phyloP scores from a whole-genome alignment of 2,888 invertebrate species.

The Mylabris sibirica region DNA sequence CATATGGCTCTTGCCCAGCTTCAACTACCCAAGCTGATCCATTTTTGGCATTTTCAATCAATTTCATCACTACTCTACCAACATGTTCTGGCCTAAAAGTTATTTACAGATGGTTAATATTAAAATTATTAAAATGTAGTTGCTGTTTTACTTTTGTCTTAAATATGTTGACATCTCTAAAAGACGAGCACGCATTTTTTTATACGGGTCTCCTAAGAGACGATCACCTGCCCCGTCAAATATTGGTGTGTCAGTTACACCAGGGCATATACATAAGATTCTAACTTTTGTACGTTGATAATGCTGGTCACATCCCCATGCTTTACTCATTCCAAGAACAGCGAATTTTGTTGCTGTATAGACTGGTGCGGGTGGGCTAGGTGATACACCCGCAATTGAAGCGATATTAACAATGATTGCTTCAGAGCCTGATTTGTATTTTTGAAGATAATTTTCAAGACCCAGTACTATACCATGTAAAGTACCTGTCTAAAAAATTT shows the following conservation, averaged over 20 bases:
- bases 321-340: constrained; percentile 50
- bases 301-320: constrained; percentile 49
- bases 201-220: constrained; percentile 10
- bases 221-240: neutral
- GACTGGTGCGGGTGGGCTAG: constrained; percentile 51
- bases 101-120: constrained; percentile 36
- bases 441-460: constrained; percentile 60
- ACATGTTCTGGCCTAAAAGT: constrained; percentile 30
- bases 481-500: constrained; percentile 59
- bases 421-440: constrained; percentile 61
- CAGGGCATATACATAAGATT: constrained; percentile 58
- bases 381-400: constrained; percentile 57
- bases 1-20: constrained; percentile 56
- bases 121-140: neutral
- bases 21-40: constrained; percentile 63
- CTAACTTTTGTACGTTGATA: constrained; percentile 56
- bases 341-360: constrained; percentile 58
- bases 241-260: constrained; percentile 56
- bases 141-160: neutral
- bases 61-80: neutral
- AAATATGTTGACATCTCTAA: too few species aligned
- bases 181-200: neutral
- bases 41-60: constrained; percentile 11
- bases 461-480: constrained; percentile 59
- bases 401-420: constrained; percentile 62